Evolutionary conservation across 2,113 vertebrate genomes (phyloP), one percentile per base, ranked within the genome.

Genomic region (Otolemur garnettii): DNA sequence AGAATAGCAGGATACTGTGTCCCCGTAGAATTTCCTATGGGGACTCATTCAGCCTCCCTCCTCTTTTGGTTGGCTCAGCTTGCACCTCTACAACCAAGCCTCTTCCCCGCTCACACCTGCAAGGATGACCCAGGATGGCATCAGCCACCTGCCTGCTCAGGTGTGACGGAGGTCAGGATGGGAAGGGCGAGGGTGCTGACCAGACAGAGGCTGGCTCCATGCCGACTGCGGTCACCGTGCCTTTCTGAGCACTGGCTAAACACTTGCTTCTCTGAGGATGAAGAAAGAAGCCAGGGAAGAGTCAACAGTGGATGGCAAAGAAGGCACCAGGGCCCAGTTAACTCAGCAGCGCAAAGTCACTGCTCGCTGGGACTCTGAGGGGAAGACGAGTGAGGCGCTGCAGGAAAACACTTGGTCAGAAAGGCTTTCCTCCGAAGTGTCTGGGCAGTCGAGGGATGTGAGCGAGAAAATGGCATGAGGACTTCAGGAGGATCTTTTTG

Each of bases 391-490:
- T 79, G 59, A 92, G 30, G 17, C 24, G 33, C 38, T 28, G 18
- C 30, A 45, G 15, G 57, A 72, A 75, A 78, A 50, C 28, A 55
- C 15, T 22, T 66, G 35, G 15, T 10, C 35, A 57, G 30, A 53
- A 90, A 68, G 53, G n/a, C n/a, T 82, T 68, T 84, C 13, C 60
- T 92, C 11, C 45, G 62, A 77, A 92, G 71, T 30, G 89, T 24
- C n/a, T 72, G 7, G 12, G 21, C 53, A 87, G 68, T 28, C 42
- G 83, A 71, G 26, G n/a, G 24, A 85, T 87, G 19, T 33, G 42
- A 96, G 28, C 53, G 95, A 84, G 28, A 55, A 90, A 97, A 90
- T n/a, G 19, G 28, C n/a, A 53, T 42, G 7, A 85, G 13, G 69
- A 91, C 75, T 86, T 92, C 57, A 80, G 28, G 38, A 90, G 83